Evolutionary conservation across 2,797 vertebrate species (phyloP).

Genomic region (Lepilemur septentrionalis): DNA sequence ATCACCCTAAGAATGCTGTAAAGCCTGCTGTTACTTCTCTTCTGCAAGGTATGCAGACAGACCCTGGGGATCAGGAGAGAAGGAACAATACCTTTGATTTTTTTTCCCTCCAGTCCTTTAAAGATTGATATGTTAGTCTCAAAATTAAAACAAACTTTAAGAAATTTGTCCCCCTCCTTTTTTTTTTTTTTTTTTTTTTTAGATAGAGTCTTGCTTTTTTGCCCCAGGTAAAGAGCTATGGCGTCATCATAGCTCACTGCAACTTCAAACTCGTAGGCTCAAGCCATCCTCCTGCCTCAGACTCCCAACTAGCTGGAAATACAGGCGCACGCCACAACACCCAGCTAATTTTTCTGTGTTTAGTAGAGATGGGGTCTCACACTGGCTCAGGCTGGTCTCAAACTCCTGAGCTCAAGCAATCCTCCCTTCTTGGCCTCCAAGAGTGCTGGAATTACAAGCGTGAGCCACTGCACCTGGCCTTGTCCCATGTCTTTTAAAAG

Average conservation of each 20-base stretch:
- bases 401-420: not conserved
- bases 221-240: not conserved
- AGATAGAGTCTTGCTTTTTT: not conserved
- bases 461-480: not conserved
- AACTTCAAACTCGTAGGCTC: not conserved
- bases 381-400: not conserved
- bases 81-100: not conserved
- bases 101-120: not conserved
- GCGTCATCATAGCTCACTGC: not conserved
- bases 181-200: no score
- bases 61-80: not conserved
- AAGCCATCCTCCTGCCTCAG: not conserved
- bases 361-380: not conserved
- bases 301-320: not conserved
- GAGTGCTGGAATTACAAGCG: not conserved
- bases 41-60: not conserved
- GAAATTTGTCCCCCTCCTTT: not conserved
- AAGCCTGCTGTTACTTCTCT: not conserved
- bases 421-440: not conserved
- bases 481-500: not conserved
- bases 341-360: not conserved
- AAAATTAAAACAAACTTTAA: slow-evolving; percentile 24
- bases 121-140: not conserved
- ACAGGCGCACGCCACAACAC: not conserved
- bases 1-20: not conserved